These are phyloP conservation scores for Arothron firmamentum DNA, from an alignment of 2,113 vertebrate species.

Conservation along the genomic window DNA sequence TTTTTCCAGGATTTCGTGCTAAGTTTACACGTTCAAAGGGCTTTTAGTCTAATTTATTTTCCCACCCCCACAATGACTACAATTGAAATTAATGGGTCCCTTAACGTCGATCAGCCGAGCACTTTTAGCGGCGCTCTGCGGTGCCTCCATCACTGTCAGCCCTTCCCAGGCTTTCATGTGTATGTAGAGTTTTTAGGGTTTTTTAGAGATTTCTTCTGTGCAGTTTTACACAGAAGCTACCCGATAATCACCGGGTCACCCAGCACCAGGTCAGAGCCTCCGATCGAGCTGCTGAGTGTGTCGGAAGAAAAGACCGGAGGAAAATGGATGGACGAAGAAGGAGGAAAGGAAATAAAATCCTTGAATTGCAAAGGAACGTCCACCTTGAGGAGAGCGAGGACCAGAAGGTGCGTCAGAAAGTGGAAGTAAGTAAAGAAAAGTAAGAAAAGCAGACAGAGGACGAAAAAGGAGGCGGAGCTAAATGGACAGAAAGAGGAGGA, in stretches of 20 bases:
- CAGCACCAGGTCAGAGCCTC: too few relatives aligned
- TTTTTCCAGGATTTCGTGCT: constrained; percentile 45
- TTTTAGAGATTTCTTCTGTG: constrained; percentile 41
- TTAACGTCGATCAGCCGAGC: constrained; percentile 63
- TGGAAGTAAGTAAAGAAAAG: constrained; percentile 19
- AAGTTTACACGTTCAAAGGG: constrained; percentile 56
- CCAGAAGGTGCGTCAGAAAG: constrained; percentile 23
- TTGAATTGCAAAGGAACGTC: too few relatives aligned
- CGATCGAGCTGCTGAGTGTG: too few relatives aligned
- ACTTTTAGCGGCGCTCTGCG: constrained; percentile 64
- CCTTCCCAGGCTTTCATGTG: constrained; percentile 59
- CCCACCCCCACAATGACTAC: constrained; percentile 58
- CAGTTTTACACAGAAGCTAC: constrained; percentile 33
- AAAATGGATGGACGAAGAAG: too few relatives aligned
- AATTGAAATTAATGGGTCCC: constrained; percentile 65
- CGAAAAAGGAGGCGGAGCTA: too few relatives aligned
- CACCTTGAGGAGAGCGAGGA: too few relatives aligned
- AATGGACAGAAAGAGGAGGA: too few relatives aligned
- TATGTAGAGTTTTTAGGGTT: too few relatives aligned
- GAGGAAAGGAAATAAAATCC: too few relatives aligned
- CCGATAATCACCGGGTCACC: too few relatives aligned
- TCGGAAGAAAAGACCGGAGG: too few relatives aligned
- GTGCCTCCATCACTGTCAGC: constrained; percentile 61
- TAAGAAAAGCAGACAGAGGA: too few relatives aligned
- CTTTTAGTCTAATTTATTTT: constrained; percentile 72